Evolutionary conservation across 92 coral and sea anemone genomes (phyloP).

Genomic region (Parazoanthus darwini): DNA sequence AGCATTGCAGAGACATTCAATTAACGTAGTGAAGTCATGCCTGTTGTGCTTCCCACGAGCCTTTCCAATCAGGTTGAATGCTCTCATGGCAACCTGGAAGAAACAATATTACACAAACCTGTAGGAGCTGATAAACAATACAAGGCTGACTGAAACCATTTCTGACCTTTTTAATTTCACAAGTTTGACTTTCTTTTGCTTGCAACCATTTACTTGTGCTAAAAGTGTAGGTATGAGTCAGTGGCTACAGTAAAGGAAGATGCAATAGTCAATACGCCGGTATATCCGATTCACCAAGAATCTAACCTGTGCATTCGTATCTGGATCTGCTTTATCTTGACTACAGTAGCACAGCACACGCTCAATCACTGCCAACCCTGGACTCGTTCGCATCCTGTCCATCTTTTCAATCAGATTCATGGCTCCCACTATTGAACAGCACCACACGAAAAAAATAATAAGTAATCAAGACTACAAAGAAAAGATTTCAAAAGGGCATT

Average conservation of each 20-base stretch:
- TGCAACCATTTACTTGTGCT: too few relatives aligned
- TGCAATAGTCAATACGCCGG: too few relatives aligned
- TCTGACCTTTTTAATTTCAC: too few relatives aligned
- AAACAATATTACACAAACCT: not conserved
- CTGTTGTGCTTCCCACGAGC: conserved; percentile 55
- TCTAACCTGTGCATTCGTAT: conserved; percentile 74
- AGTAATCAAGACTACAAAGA: too few relatives aligned
- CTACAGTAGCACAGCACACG: conserved; percentile 54
- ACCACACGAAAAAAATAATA: not conserved
- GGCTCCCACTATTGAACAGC: conserved; percentile 56
- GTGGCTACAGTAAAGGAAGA: too few relatives aligned
- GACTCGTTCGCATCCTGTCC: conserved; percentile 32
- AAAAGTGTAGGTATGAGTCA: too few relatives aligned
- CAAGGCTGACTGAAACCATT: too few relatives aligned
- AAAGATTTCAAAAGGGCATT: too few relatives aligned
- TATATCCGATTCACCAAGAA: too few relatives aligned
- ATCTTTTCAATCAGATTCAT: conserved; percentile 62
- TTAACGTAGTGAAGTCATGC: conserved; percentile 72
- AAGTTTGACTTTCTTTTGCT: too few relatives aligned
- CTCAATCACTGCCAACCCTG: conserved; percentile 52
- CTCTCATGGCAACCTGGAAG: conserved; percentile 67
- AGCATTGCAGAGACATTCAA: conserved; percentile 67
- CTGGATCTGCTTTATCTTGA: conserved; percentile 58
- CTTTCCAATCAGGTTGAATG: conserved; percentile 66
- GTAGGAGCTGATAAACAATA: not conserved